These are phyloP conservation scores for Mesitornis unicolor DNA, from an alignment of 2,113 vertebrate genomes.

Conservation along the genomic window DNA sequence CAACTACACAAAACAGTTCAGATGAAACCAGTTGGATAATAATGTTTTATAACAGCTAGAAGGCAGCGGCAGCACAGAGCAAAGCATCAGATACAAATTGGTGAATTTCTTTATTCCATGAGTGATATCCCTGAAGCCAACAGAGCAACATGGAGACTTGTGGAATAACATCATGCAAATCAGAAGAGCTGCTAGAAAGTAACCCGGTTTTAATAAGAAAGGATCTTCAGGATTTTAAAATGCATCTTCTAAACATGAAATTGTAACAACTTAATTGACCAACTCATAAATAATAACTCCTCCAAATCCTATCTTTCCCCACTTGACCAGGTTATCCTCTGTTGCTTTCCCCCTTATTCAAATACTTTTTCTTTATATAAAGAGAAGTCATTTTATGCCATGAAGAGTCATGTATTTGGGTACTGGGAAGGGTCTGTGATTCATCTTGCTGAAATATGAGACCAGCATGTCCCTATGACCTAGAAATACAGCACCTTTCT, in stretches of 20 bases:
- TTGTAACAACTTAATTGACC: not conserved
- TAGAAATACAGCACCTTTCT: not conserved
- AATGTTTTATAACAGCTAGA: not conserved
- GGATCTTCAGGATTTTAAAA: not conserved
- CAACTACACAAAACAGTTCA: not conserved
- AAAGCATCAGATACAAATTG: not conserved
- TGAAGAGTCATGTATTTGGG: not conserved
- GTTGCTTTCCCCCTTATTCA: not conserved
- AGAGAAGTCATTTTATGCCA: not conserved
- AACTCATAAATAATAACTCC: not conserved
- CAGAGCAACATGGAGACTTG: rapidly evolving
- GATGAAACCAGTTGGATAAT: not conserved
- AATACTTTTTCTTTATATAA: not conserved
- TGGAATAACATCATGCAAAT: not conserved
- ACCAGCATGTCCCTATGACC: not conserved
- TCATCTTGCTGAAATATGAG: not conserved
- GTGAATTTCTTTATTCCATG: not conserved
- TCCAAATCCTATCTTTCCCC: not conserved
- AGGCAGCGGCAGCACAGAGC: not conserved
- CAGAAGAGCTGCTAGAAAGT: not conserved
- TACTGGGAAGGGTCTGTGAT: not conserved
- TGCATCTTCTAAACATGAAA: not conserved
- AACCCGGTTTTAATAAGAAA: not conserved
- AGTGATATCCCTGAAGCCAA: not conserved
- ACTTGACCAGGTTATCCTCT: not conserved